A percentile compares a stretch with the other conserved stretches of the same genome.
phyloP scores from a whole-genome alignment of 2,113 vertebrate genomes.

The Oreotragus oreotragus region DNA sequence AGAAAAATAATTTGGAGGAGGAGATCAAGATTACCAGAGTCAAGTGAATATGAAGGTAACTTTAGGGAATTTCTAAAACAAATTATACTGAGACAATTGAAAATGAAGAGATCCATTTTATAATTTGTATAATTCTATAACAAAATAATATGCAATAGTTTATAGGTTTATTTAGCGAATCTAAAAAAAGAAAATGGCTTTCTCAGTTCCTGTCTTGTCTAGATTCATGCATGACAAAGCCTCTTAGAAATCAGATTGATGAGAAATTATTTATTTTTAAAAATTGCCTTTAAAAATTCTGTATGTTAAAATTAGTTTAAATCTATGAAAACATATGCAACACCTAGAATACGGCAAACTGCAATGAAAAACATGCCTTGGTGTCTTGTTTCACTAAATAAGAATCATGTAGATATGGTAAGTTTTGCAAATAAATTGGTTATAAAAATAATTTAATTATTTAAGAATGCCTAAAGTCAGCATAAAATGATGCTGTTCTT shows the following conservation, averaged over 20 bases:
- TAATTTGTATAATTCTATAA: background rate
- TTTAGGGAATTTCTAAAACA: background rate
- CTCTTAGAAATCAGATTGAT: background rate
- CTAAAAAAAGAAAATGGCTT: background rate
- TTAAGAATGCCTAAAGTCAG: background rate
- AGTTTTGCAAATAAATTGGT: background rate
- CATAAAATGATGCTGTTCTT: background rate
- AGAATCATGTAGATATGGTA: background rate
- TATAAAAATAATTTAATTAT: background rate
- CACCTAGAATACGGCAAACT: background rate
- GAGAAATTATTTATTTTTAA: background rate
- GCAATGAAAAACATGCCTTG: background rate
- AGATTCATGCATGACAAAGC: background rate
- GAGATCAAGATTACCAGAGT: background rate
- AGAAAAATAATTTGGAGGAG: background rate
- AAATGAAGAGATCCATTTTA: background rate
- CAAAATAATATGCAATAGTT: background rate
- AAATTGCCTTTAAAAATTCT: background rate
- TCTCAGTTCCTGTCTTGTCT: background rate
- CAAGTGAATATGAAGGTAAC: background rate
- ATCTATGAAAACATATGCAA: background rate
- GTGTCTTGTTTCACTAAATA: background rate
- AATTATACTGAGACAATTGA: background rate
- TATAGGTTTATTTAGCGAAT: background rate
- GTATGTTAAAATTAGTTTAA: background rate